These are phyloP conservation scores for Azemiops feae DNA, from an alignment of 2,113 vertebrate species.

Conservation along the genomic window DNA sequence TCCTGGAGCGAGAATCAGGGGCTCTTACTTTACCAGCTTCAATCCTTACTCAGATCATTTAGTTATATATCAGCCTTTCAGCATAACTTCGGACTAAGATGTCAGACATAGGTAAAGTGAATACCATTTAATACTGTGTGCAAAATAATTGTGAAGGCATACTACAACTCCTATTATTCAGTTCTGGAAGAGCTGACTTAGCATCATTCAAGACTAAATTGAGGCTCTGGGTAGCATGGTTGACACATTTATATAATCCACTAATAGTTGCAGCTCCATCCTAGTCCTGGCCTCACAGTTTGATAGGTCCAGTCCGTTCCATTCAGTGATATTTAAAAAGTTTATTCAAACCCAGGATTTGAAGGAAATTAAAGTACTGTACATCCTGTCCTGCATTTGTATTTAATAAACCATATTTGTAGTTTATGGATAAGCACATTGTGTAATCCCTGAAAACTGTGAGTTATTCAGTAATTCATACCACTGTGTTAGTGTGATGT, in stretches of 20 bases:
- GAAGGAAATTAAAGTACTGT: neutral
- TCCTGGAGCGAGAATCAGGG: neutral
- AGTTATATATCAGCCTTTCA: neutral
- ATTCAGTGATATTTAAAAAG: neutral
- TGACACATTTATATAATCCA: neutral
- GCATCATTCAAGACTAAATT: neutral
- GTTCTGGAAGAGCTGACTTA: neutral
- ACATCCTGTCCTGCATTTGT: neutral
- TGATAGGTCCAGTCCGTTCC: neutral
- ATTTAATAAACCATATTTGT: neutral
- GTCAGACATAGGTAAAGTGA: neutral
- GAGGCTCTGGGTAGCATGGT: neutral
- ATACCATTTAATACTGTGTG: neutral
- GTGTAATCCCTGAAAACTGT: neutral
- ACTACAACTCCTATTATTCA: neutral
- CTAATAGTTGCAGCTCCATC: neutral
- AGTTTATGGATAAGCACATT: neutral
- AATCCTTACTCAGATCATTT: neutral
- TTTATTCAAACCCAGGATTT: neutral
- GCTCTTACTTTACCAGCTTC: neutral
- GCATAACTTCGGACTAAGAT: neutral
- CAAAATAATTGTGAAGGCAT: neutral
- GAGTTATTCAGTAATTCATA: neutral
- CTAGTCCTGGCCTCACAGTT: neutral
- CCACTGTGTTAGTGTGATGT: neutral